Base-by-base conservation (phyloP, 2,888 invertebrate species). In the Macrosiphum euphorbiae region DNA sequence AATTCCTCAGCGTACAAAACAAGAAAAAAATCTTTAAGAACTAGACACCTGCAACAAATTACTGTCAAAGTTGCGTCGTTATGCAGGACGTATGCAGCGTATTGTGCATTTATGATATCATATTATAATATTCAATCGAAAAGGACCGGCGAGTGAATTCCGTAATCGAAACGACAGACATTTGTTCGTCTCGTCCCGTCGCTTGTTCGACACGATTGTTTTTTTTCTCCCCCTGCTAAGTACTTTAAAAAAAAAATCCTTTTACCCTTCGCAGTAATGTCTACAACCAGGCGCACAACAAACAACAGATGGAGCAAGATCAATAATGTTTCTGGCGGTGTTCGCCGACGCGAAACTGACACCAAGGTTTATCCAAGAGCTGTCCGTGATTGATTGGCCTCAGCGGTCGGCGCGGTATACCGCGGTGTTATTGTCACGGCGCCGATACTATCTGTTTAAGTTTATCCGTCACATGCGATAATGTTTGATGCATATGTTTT, bases 261-360 rank as follows among this genome's bases (percentile, higher is more conserved):
- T 90, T 41, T 85, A 91, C 91, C 91, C 86, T 47, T 52, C 86
- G 11, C 35, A 28, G 20, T 47, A 28, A 47, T 24, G 91, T 91
- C 84, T 50, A 52, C 41, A 84, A 78, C 78, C 78, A 41, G 86
- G 44, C 55, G 58, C 47, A 55, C 26, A n/a, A 67, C 88, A 88
- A 35, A 88, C 92, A 88, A 58, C 92, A 89, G 84, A 84, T 84
- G 92, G 84, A 92, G 50, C 92, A 50, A 88, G 78, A 92, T 92
- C 92, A 89, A 92, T 92, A 50, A 50, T 78, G 67, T 88, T 44
- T 2, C 67, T 89, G 92, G 67, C 20, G 35, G 92, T 58, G 92
- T 93, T 93, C 89, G 93, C 35, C 93, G 89, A 89, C 89, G 89
- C 93, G 89, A 93, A 93, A 93, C 93, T 78, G 93, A 93, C 89